Base-by-base conservation (phyloP, 2,797 vertebrate species). In the Tragelaphus eurycerus region DNA sequence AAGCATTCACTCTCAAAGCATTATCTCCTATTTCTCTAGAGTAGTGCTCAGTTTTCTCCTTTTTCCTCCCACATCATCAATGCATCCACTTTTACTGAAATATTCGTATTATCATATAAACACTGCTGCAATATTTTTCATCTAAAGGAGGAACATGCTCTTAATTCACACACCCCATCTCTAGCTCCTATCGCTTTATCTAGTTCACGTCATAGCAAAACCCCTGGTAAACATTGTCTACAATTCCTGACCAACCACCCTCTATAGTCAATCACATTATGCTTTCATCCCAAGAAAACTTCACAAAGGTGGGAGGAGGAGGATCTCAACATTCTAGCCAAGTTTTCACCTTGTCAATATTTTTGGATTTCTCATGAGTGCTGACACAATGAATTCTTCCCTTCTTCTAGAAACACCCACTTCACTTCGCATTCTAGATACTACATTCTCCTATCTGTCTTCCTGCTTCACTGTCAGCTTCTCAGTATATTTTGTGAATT, bases 291-390 rank as follows among this genome's bases (percentile, higher is more conserved):
- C 23, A 34, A 7, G 48, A 60, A 71, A 43, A 62, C 12, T 76
- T 13, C 23, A 34, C 9, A 13, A 52, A 19, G 0, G 21, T 48
- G 3, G 52, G 17, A 11, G 0, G 13, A 50, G 16, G 46, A 12
- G 29, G 13, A 13, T 55, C 17, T 60, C 76, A n/a, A 13, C 16
- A 78, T 54, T 38, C 12, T 21, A 86, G 5, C 50, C 43, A 67
- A 71, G 52, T 60, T 67, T 93, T 83, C 17, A 92, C 38, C 21
- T 38, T 91, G 34, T 74, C 54, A 62, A 50, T 83, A 64, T 71
- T n/a, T 83, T 84, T 29, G 16, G 15, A 74, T 7, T 10, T 90
- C 86, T 90, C 74, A 50, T 57, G 12, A 54, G 38, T 59, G 13
- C 43, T 67, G 12, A 59, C 12, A 34, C 46, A 43, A 76, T 64